These are phyloP conservation scores for Pseudoatta argentina DNA, from an alignment of 1,140 invertebrate genomes.

Conservation along the genomic window DNA sequence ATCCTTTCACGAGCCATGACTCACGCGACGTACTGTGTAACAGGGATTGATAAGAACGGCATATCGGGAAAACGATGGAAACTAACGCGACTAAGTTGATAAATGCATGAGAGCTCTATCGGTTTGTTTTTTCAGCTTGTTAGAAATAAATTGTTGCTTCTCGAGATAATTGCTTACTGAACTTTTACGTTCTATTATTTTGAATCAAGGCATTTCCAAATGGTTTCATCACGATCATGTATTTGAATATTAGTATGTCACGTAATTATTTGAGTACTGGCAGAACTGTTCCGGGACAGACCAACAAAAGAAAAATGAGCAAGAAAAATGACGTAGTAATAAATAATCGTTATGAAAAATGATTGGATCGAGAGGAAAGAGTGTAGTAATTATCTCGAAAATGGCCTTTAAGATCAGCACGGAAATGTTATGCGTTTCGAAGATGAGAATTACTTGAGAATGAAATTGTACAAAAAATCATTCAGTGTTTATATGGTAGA, in stretches of 20 bases:
- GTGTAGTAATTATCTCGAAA: constrained; percentile 26
- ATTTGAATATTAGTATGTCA: background rate
- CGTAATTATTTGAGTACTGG: background rate
- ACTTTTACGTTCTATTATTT: background rate
- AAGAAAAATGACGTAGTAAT: background rate
- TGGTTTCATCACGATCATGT: background rate
- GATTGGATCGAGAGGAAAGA: background rate
- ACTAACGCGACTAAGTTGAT: background rate
- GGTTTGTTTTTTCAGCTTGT: background rate
- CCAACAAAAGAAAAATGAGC: background rate
- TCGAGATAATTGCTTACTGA: background rate
- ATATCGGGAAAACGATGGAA: background rate
- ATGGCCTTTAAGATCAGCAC: constrained; percentile 12
- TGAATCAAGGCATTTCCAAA: background rate
- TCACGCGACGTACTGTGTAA: constrained; percentile 47
- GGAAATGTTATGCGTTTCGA: background rate
- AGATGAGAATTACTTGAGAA: constrained; percentile 20
- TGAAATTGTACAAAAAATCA: constrained; percentile 29
- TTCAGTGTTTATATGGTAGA: too few species aligned
- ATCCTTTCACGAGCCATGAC: constrained; percentile 61
- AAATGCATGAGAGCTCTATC: background rate
- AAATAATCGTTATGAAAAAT: background rate
- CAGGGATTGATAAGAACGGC: background rate
- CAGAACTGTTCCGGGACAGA: background rate
- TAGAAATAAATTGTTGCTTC: background rate